phyloP scores from a whole-genome alignment of 1,140 invertebrate species.

The Neotoxoptera formosana region DNA sequence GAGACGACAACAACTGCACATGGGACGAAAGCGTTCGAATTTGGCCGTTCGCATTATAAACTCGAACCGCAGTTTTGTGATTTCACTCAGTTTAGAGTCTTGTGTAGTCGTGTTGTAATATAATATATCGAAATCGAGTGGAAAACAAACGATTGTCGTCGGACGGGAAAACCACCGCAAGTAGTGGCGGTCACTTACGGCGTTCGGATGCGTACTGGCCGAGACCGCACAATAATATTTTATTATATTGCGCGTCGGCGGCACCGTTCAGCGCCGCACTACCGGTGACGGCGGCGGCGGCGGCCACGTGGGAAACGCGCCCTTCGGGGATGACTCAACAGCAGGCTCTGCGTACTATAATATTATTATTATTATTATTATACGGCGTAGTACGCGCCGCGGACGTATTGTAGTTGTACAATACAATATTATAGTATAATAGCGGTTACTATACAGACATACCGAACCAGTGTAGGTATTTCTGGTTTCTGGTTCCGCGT shows the following conservation, averaged over 20 bases:
- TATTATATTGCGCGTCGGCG: conserved; percentile 9
- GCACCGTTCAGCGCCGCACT: neutral
- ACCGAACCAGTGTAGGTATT: conserved; percentile 35
- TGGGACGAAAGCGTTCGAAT: neutral
- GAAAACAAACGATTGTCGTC: neutral
- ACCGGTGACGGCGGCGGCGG: neutral
- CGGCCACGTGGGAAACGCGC: conserved; percentile 47
- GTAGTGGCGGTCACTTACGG: neutral
- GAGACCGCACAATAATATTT: neutral
- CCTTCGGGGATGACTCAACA: conserved; percentile 43
- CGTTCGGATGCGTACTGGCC: neutral
- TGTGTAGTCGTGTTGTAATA: neutral
- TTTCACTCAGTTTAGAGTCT: too few relatives aligned
- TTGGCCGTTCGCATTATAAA: neutral
- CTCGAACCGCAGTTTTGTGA: neutral
- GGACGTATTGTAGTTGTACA: neutral
- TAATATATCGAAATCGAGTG: neutral
- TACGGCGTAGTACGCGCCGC: neutral
- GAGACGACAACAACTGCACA: neutral
- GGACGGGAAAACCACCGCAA: neutral
- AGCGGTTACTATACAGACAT: neutral
- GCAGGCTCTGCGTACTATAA: neutral
- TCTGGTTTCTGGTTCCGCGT: conserved; percentile 24
- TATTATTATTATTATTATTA: neutral
- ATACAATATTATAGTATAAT: too few relatives aligned